Conservation (phyloP, 2,113 vertebrate genomes). For the Aegithalos caudatus region DNA sequence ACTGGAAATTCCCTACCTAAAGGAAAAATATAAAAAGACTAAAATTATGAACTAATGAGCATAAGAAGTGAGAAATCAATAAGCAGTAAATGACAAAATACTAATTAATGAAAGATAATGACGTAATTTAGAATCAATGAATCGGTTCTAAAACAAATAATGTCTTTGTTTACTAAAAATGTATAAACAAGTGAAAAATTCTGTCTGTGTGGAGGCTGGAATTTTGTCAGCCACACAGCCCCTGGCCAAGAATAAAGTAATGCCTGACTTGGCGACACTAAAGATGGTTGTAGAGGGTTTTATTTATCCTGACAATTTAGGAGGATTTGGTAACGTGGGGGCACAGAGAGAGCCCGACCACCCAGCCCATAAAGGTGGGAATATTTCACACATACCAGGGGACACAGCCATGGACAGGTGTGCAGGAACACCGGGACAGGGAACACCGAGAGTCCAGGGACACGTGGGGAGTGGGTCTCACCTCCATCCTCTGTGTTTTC, state of each 20-base stretch:
- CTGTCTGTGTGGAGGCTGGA: not conserved
- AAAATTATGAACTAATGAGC: not conserved
- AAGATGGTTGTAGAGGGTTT: accelerated
- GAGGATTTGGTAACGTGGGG: not conserved
- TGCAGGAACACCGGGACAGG: accelerated
- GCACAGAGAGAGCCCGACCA: not conserved
- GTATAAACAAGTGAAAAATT: too few relatives aligned
- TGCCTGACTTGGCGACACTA: not conserved
- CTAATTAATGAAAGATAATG: not conserved
- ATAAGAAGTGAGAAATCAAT: not conserved
- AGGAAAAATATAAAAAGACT: not conserved
- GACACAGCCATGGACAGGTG: not conserved
- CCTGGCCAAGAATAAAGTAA: not conserved
- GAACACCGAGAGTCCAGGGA: not conserved
- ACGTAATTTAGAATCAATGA: not conserved
- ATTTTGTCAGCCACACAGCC: not conserved
- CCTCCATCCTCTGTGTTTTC: not conserved
- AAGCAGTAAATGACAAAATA: not conserved
- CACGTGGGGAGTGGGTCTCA: not conserved
- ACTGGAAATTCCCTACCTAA: not conserved
- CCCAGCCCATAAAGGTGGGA: accelerated
- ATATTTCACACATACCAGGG: accelerated
- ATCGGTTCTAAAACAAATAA: too few relatives aligned
- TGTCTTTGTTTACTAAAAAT: not conserved
- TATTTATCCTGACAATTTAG: not conserved